phyloP scores from a whole-genome alignment of 2,888 invertebrate species.

The Rotaria socialis region DNA sequence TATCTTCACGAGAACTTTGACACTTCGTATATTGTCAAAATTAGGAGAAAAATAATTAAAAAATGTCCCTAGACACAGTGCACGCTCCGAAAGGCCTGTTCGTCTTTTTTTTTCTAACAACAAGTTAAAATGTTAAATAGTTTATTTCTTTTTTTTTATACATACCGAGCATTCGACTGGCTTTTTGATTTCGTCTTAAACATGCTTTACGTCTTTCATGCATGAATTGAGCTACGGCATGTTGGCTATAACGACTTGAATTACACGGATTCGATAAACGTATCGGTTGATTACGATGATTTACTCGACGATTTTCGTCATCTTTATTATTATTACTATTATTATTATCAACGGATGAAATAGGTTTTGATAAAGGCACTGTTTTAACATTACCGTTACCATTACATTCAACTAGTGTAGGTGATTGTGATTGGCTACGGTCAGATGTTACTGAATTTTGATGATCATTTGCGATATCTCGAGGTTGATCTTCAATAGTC shows the following conservation, averaged over 20 bases:
- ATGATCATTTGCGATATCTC: not conserved
- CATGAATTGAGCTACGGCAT: not conserved
- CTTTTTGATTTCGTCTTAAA: constrained; percentile 43
- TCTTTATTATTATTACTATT: not conserved
- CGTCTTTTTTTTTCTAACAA: no score
- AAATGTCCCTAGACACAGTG: no score
- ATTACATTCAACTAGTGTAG: not conserved
- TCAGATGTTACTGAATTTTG: not conserved
- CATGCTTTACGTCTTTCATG: constrained; percentile 39
- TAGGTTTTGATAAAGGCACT: not conserved
- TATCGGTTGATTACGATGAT: not conserved
- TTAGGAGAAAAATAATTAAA: no score
- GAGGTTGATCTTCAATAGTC: not conserved
- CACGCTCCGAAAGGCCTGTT: no score
- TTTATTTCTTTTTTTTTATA: not conserved
- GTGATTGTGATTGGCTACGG: not conserved
- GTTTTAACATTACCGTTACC: not conserved
- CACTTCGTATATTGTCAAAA: no score
- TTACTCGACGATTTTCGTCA: not conserved
- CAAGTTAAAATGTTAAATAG: no score
- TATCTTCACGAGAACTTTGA: no score
- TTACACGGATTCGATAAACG: not conserved
- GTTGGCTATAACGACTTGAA: constrained; percentile 24
- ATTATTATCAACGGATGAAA: not conserved
- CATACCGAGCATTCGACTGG: constrained; percentile 40